A percentile compares a stretch with the other conserved stretches of the same genome.
phyloP scores from a whole-genome alignment of 2,888 invertebrate species.

The Caenorhabditis japonica region DNA sequence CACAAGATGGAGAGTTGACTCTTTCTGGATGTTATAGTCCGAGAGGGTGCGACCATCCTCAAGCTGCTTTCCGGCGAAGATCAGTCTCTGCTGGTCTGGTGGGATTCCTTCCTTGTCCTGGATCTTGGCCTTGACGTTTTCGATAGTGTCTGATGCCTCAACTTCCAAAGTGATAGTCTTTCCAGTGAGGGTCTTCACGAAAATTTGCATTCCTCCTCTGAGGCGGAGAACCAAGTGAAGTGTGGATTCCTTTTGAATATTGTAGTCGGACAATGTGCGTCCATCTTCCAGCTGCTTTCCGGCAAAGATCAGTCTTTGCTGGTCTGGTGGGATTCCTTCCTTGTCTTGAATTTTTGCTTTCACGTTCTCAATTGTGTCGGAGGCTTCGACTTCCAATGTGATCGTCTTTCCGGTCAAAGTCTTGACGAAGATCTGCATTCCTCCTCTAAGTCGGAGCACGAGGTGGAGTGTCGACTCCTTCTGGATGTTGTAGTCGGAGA shows the following conservation, averaged over 20 bases:
- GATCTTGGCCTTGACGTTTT: constrained; percentile 62
- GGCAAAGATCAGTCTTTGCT: constrained; percentile 62
- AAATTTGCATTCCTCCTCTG: constrained; percentile 87
- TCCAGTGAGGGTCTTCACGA: constrained; percentile 92
- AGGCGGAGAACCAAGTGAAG: constrained; percentile 80
- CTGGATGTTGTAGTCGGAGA: constrained; percentile 69
- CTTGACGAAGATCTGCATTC: constrained; percentile 95
- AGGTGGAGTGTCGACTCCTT: constrained; percentile 66
- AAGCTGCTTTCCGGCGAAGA: constrained; percentile 82
- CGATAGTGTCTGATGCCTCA: constrained; percentile 59
- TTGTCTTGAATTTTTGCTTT: constrained; percentile 64
- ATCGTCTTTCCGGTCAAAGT: constrained; percentile 90
- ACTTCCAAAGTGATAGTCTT: constrained; percentile 83
- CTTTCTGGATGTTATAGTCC: constrained; percentile 70
- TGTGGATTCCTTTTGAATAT: constrained; percentile 87
- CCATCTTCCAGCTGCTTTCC: constrained; percentile 63
- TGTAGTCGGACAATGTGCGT: constrained; percentile 64
- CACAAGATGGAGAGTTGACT: constrained; percentile 65
- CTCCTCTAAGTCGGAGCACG: constrained; percentile 62
- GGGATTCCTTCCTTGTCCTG: constrained; percentile 62
- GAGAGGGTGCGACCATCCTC: constrained; percentile 70
- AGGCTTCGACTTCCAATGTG: constrained; percentile 62
- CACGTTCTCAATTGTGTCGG: constrained; percentile 63
- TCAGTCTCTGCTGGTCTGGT: constrained; percentile 58
- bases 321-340: constrained; percentile 65